Percentiles rank a stretch among this genome's conserved stretches.
These are phyloP conservation scores for Malurus cyaneus DNA, from an alignment of 2,113 vertebrate species.

Conservation along the genomic window DNA sequence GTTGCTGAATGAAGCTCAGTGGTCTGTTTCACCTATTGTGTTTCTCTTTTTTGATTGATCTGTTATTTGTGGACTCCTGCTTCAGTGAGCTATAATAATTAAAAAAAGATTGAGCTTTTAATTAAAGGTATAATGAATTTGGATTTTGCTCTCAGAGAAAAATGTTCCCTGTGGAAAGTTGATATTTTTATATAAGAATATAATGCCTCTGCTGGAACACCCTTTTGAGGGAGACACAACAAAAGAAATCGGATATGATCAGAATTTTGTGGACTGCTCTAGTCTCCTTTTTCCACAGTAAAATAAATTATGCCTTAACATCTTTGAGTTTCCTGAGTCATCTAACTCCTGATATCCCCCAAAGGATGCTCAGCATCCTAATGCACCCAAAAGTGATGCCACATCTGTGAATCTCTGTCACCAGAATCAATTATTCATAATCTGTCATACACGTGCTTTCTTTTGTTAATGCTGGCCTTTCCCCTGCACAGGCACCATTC, in stretches of 20 bases:
- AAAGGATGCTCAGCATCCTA: background rate
- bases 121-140: background rate
- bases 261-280: background rate
- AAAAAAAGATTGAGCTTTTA: background rate
- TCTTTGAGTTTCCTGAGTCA: background rate
- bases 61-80: slow-evolving; percentile 5
- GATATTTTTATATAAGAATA: background rate
- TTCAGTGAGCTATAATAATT: slow-evolving; percentile 17
- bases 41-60: background rate
- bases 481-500: background rate
- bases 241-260: background rate
- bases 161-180: background rate
- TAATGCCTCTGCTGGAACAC: background rate
- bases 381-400: background rate
- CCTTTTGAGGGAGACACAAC: background rate
- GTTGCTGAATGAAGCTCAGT: background rate
- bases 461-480: background rate
- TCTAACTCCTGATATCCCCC: background rate
- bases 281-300: background rate
- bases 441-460: background rate
- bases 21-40: background rate
- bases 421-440: background rate
- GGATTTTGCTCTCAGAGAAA: background rate
- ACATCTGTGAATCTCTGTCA: background rate
- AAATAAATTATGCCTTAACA: slow-evolving; percentile 24